These are phyloP conservation scores for Epinephelus lanceolatus DNA, from an alignment of 2,113 vertebrate species.

Conservation along the genomic window DNA sequence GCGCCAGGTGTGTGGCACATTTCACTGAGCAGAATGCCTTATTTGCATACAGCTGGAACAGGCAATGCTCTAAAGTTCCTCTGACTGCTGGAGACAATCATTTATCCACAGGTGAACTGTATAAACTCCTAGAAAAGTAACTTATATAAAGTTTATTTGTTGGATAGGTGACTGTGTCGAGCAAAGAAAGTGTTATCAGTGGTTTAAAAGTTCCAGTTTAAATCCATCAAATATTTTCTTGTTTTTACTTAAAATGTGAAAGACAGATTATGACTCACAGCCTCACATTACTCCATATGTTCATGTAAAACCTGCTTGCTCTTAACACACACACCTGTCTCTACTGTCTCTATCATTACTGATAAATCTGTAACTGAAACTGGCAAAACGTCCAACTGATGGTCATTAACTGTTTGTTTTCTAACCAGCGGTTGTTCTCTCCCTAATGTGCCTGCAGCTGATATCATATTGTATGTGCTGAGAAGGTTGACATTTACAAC, in stretches of 20 bases:
- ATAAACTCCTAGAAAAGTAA: background rate
- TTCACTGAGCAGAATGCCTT: slow-evolving; percentile 22
- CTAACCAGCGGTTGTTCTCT: background rate
- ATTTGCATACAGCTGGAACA: slow-evolving; percentile 79
- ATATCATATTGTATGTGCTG: background rate
- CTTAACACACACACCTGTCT: slow-evolving; percentile 1
- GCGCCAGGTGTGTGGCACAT: slow-evolving; percentile 38
- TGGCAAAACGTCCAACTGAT: slow-evolving; percentile 7
- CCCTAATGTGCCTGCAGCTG: background rate
- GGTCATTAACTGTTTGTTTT: background rate
- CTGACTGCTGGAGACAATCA: slow-evolving; percentile 5
- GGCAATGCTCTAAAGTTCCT: slow-evolving; percentile 16
- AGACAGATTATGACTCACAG: background rate
- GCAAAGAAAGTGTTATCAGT: background rate
- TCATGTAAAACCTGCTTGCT: background rate
- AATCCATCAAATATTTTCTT: background rate
- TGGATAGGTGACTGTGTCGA: background rate
- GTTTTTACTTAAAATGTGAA: slow-evolving; percentile 4
- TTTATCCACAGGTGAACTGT: background rate
- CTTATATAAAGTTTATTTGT: background rate
- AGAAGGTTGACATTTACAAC: slow-evolving; percentile 60
- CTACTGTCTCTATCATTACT: background rate
- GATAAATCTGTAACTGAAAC: slow-evolving; percentile 15
- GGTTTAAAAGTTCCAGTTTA: background rate
- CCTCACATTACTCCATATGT: slow-evolving; percentile 7